Evolutionary conservation across 2,113 vertebrate genomes (phyloP), one percentile per base, ranked within the genome.

Genomic region (Pyxicephalus adspersus): DNA sequence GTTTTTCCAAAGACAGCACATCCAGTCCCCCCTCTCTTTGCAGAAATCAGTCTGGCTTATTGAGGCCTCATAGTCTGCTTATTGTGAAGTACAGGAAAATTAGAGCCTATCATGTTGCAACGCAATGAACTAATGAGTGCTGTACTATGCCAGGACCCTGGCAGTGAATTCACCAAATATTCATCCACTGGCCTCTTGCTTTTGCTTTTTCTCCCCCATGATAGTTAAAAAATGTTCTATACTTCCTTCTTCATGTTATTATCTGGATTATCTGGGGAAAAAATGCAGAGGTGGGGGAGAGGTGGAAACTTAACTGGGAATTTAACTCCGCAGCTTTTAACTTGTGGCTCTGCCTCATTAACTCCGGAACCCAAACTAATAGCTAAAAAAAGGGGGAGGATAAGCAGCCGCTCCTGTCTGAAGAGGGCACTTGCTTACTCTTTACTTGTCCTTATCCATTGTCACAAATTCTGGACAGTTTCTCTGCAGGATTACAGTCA

Each of bases 101-200:
- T 17, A 57, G 25, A 23, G n/a, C 50, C 68, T 15, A 70, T 38
- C 23, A 54, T 20, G 26, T 74, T 38, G 20, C 22, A 29, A 64
- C 29, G 74, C 57, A 20, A 26, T 81, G 79, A 38, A 28, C 70
- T 74, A 74, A 74, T 81, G 50, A 73, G 26, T 54, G 45, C 25
- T 29, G 50, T 72, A 51, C 54, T 9, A 26, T 64, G 79, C 71
- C 51, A 81, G 55, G 71, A 26, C 79, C 61, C 15, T 58, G 50
- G 70, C 60, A 74, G 79, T 23, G 51, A n/a, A 31, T 81, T 81
- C 61, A 81, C 74, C 74, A 74, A 65, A 65, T 28, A 45, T 73
- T 28, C 25, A 20, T 38, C 1, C 58, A 13, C 28, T 57, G 79
- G 38, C 79, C 80, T 66, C 70, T 51, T 65, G 70, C 50, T 25